Conservation (phyloP, 2,888 invertebrate genomes). For the Mesorhabditis belari region DNA sequence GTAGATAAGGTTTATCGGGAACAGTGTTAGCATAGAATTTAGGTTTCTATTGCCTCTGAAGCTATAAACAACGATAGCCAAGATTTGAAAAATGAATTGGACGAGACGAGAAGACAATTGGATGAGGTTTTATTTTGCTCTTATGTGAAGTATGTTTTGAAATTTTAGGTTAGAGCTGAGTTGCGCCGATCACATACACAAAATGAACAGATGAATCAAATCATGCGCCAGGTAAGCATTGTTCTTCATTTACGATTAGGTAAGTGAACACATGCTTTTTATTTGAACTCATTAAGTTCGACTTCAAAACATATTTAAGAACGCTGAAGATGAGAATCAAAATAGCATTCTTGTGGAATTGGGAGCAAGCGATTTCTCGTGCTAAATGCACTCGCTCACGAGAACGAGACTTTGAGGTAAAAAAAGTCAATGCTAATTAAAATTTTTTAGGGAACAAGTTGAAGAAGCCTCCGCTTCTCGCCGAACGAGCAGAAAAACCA, state of each 20-base stretch:
- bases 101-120: conserved; percentile 28
- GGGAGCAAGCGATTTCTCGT: conserved; percentile 30
- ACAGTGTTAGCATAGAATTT: too few species aligned
- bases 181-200: conserved; percentile 27
- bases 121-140: too few species aligned
- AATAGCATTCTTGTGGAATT: conserved; percentile 36
- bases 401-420: conserved; percentile 50
- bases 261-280: too few species aligned
- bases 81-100: too few species aligned
- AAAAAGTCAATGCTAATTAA: conserved; percentile 2
- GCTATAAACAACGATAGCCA: background rate
- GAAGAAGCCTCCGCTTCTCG: background rate
- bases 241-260: too few species aligned
- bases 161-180: too few species aligned
- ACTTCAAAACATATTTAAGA: conserved; percentile 18
- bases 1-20: too few species aligned
- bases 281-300: background rate
- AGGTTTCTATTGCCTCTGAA: background rate
- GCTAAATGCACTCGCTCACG: conserved; percentile 27
- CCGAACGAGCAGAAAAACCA: background rate
- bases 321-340: conserved; percentile 47
- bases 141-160: too few species aligned
- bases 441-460: conserved; percentile 8
- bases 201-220: conserved; percentile 38
- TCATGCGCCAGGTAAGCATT: conserved; percentile 25